Evolutionary conservation across 2,113 vertebrate genomes (phyloP).

Genomic region (Chrysemys picta): DNA sequence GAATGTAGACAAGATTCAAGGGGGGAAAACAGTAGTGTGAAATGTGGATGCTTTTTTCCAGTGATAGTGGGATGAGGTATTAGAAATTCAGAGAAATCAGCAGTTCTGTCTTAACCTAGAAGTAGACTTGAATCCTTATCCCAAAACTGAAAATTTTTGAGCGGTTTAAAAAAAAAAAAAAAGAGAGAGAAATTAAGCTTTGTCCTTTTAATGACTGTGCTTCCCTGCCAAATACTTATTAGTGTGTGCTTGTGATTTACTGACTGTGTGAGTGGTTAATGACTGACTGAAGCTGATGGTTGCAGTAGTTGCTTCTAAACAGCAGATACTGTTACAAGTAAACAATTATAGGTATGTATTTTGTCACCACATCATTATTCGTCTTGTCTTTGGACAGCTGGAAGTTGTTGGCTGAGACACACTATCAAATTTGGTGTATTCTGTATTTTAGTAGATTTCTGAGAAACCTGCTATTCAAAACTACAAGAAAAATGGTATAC

Average conservation of each 20-base stretch:
- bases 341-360: not conserved
- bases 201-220: constrained; percentile 12
- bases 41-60: not conserved
- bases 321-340: not conserved
- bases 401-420: not conserved
- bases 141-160: not conserved
- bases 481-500: not conserved
- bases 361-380: not conserved
- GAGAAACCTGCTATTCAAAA: not conserved
- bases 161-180: not conserved
- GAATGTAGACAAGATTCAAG: not conserved
- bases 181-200: not conserved
- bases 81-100: not conserved
- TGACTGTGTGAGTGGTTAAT: not conserved
- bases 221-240: constrained; percentile 35
- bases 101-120: not conserved
- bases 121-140: not conserved
- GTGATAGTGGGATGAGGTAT: not conserved
- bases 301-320: not conserved
- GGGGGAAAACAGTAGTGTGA: not conserved
- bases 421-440: not conserved
- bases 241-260: constrained; percentile 15
- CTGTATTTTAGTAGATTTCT: not conserved
- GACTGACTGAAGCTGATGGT: not conserved
- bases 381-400: not conserved